Evolutionary conservation across 2,113 vertebrate species (phyloP).

Genomic region (Speoplatyrhinus poulsoni): DNA sequence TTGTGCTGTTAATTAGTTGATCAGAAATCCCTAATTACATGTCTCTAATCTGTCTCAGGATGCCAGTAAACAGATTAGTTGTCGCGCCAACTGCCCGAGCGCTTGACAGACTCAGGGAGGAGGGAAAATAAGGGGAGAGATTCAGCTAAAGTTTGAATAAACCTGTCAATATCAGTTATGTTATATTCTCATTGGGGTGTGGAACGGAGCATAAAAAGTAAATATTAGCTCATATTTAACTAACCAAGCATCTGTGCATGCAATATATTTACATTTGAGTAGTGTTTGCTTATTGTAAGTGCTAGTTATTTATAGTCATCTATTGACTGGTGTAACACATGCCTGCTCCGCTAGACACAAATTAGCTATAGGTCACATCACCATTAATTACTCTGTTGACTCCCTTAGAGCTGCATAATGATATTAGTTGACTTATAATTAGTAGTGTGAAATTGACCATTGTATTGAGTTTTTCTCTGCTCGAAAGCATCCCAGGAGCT

Average conservation of each 20-base stretch:
- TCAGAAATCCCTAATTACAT: slow-evolving; percentile 83
- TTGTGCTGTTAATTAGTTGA: slow-evolving; percentile 83
- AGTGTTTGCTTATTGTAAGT: neutral
- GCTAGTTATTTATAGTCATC: neutral
- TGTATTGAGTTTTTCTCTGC: slow-evolving; percentile 39
- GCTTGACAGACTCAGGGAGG: slow-evolving; percentile 23
- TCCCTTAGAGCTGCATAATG: slow-evolving; percentile 13
- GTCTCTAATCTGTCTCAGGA: slow-evolving; percentile 76
- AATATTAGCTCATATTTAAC: neutral
- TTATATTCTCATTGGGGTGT: neutral
- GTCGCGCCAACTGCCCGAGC: slow-evolving; percentile 64
- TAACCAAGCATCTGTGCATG: neutral
- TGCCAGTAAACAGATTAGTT: slow-evolving; percentile 74
- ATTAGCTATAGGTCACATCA: slow-evolving; percentile 4
- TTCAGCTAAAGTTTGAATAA: slow-evolving; percentile 13
- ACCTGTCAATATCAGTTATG: neutral
- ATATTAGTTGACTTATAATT: slow-evolving; percentile 38
- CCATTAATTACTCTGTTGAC: slow-evolving; percentile 5
- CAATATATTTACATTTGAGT: neutral
- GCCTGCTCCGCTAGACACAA: slow-evolving; percentile 11
- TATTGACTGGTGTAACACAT: slow-evolving; percentile 4
- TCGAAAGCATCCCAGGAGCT: slow-evolving; percentile 7
- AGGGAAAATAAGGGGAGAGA: neutral
- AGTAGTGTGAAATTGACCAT: slow-evolving; percentile 19
- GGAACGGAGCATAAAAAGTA: neutral